Conservation (phyloP, 2,888 invertebrate genomes). For the Busseola fusca region DNA sequence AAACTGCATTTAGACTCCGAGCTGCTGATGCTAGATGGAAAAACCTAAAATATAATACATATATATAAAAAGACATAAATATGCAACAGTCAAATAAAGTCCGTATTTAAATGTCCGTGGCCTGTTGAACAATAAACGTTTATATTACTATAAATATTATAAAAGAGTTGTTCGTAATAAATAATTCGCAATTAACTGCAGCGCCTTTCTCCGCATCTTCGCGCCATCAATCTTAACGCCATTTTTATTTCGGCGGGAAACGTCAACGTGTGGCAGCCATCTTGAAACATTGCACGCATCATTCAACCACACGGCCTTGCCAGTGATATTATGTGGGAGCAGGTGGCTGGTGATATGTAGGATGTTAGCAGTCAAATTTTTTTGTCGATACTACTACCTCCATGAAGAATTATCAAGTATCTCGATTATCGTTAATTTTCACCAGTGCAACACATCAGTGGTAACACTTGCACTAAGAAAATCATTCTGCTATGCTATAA, state of each 20-base stretch:
- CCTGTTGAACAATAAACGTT: neutral
- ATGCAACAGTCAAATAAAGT: neutral
- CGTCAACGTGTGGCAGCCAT: constrained; percentile 34
- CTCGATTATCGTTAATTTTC: neutral
- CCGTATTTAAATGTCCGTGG: neutral
- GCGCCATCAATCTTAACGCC: neutral
- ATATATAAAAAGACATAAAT: no score
- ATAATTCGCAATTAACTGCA: constrained; percentile 18
- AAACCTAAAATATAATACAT: neutral
- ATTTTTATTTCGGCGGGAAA: constrained; percentile 32
- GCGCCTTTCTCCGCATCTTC: neutral
- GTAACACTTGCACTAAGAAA: no score
- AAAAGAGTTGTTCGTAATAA: neutral
- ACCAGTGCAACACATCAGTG: neutral
- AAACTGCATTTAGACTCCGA: no score
- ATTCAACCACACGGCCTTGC: constrained; percentile 34
- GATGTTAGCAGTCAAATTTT: constrained; percentile 4
- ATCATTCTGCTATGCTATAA: no score
- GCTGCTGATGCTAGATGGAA: no score
- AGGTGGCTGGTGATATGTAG: constrained; percentile 8
- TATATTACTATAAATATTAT: neutral
- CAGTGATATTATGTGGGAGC: constrained; percentile 24
- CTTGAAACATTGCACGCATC: constrained; percentile 40
- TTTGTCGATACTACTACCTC: no score
- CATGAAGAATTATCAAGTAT: neutral